These are phyloP conservation scores for Calypte anna DNA, from an alignment of 2,113 vertebrate species.

Conservation along the genomic window DNA sequence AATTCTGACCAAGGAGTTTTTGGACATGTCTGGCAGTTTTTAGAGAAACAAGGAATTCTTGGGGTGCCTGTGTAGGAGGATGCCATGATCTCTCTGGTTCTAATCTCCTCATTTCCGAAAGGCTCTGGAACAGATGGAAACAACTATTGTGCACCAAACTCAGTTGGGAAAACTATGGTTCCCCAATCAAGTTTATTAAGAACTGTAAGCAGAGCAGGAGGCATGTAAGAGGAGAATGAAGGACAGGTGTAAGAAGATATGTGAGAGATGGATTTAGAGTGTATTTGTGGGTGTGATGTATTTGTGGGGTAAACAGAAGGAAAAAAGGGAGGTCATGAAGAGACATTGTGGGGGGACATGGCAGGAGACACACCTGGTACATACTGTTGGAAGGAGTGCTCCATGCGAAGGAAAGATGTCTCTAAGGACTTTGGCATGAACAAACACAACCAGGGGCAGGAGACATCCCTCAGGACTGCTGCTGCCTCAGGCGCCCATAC, in stretches of 20 bases:
- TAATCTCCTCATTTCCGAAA: background rate
- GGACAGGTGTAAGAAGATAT: accelerated
- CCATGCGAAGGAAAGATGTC: background rate
- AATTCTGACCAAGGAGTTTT: background rate
- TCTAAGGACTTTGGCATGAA: accelerated
- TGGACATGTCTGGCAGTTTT: background rate
- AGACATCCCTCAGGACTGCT: background rate
- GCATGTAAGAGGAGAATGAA: accelerated
- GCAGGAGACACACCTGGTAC: background rate
- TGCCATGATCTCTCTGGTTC: accelerated
- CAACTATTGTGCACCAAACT: background rate
- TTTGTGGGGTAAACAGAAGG: background rate
- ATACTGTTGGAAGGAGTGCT: background rate
- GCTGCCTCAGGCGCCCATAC: background rate
- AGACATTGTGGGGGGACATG: background rate
- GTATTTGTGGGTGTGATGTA: too few species aligned
- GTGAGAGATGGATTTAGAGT: background rate
- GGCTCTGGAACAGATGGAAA: background rate
- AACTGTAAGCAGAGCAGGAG: background rate
- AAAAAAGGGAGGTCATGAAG: background rate
- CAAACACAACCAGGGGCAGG: background rate
- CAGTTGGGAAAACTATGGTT: accelerated
- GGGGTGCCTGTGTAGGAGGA: background rate
- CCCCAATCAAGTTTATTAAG: background rate
- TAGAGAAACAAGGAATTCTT: too few species aligned